phyloP scores from a whole-genome alignment of 2,888 invertebrate genomes.

The Ophraella communa region DNA sequence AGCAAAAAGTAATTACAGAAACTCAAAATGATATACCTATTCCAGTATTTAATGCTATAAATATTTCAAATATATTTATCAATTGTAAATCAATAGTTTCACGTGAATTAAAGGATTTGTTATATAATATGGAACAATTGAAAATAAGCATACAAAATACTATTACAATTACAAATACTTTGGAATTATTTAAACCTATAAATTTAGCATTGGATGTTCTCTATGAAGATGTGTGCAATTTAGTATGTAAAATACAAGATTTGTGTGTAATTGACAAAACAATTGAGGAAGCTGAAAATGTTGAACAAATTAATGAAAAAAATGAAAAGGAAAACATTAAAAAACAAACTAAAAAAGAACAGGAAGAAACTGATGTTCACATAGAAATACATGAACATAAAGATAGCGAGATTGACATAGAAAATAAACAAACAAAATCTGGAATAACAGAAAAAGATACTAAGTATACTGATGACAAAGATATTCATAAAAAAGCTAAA shows the following conservation, averaged over 20 bases:
- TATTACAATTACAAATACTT: constrained; percentile 1
- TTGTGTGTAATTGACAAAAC: not conserved
- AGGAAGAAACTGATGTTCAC: constrained; percentile 1
- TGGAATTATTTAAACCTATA: constrained; percentile 20
- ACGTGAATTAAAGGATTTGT: not conserved
- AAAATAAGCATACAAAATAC: constrained; percentile 12
- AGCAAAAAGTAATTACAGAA: constrained; percentile 19
- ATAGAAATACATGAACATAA: constrained; percentile 24
- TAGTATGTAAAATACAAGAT: constrained; percentile 3
- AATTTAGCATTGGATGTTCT: constrained; percentile 22
- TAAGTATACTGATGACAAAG: constrained; percentile 35
- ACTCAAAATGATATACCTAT: constrained; percentile 17
- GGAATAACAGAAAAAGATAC: constrained; percentile 31
- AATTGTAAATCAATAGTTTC: not conserved
- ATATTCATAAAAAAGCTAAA: constrained; percentile 21
- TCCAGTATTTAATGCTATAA: not conserved
- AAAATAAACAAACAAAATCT: too few species aligned
- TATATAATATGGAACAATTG: constrained; percentile 20
- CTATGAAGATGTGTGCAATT: constrained; percentile 7
- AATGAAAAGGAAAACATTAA: constrained; percentile 10
- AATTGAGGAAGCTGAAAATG: constrained; percentile 11
- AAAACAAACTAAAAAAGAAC: constrained; percentile 11
- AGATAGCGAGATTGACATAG: not conserved
- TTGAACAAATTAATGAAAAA: constrained; percentile 26
- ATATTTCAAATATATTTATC: constrained; percentile 6